Evolutionary conservation across 2,888 invertebrate genomes (phyloP).

Genomic region (Artemia sinica): DNA sequence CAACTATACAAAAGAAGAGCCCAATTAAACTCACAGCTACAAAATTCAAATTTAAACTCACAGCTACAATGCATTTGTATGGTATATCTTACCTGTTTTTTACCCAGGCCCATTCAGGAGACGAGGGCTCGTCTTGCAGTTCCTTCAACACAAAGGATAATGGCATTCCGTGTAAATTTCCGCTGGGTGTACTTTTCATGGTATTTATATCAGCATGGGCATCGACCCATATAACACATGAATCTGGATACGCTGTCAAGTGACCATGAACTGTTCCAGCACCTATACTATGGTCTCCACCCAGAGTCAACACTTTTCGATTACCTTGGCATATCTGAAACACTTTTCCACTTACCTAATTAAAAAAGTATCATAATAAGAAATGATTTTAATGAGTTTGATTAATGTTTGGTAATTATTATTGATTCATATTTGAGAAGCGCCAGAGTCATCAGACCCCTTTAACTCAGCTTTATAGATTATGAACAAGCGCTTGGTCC

Average conservation of each 20-base stretch:
- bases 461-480: no score
- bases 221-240: slow-evolving; percentile 72
- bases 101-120: slow-evolving; percentile 66
- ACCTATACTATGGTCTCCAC: slow-evolving; percentile 79
- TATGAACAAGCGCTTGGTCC: no score
- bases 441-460: no score
- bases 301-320: slow-evolving; percentile 44
- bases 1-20: no score
- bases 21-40: no score
- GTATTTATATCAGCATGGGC: slow-evolving; percentile 87
- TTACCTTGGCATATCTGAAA: neutral
- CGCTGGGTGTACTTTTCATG: slow-evolving; percentile 56
- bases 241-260: slow-evolving; percentile 42
- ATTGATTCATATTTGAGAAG: no score
- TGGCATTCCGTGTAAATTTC: slow-evolving; percentile 62
- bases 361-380: neutral
- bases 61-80: no score
- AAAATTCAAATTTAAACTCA: no score
- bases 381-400: no score
- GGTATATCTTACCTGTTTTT: slow-evolving; percentile 41
- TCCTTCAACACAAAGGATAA: slow-evolving; percentile 59
- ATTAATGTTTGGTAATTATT: no score
- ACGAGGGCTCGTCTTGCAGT: slow-evolving; percentile 52
- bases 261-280: slow-evolving; percentile 67
- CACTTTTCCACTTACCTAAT: neutral